A percentile compares a stretch with the other conserved stretches of the same genome.
phyloP scores from a whole-genome alignment of 2,888 invertebrate genomes.

The Dasypogon diadema region DNA sequence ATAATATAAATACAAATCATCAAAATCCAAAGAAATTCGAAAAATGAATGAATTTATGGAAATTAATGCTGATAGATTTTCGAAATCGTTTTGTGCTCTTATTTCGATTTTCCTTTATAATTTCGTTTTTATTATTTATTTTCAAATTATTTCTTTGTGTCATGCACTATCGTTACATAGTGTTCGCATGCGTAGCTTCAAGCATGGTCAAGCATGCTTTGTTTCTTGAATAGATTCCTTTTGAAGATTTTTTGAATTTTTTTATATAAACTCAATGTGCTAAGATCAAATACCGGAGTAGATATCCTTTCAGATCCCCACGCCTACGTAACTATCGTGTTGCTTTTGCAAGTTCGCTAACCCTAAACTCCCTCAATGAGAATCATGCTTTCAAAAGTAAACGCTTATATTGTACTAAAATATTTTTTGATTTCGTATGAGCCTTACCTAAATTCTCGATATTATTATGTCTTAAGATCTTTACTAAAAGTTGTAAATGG shows the following conservation, averaged over 20 bases:
- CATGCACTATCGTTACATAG: conserved; percentile 25
- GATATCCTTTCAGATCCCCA: conserved; percentile 40
- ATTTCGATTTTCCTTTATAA: conserved; percentile 2
- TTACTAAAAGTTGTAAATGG: background rate
- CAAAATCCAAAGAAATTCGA: too few species aligned
- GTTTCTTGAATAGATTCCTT: background rate
- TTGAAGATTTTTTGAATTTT: background rate
- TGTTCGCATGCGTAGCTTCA: conserved; percentile 48
- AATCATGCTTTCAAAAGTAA: conserved; percentile 24
- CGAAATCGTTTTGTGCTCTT: too few species aligned
- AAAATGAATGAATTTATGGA: too few species aligned
- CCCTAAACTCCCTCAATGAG: conserved; percentile 8
- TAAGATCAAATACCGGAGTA: conserved; percentile 50
- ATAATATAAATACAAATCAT: too few species aligned
- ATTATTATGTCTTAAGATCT: conserved; percentile 7
- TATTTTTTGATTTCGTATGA: conserved; percentile 6
- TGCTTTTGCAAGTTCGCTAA: conserved; percentile 36
- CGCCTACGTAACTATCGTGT: conserved; percentile 23
- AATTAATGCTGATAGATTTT: too few species aligned
- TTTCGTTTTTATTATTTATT: background rate
- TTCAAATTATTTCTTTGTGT: background rate
- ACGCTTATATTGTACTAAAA: conserved; percentile 25
- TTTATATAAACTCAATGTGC: background rate
- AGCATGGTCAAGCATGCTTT: conserved; percentile 12
- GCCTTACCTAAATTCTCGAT: conserved; percentile 12